phyloP scores from a whole-genome alignment of 2,888 invertebrate species.

The Cheiracanthium punctorium region DNA sequence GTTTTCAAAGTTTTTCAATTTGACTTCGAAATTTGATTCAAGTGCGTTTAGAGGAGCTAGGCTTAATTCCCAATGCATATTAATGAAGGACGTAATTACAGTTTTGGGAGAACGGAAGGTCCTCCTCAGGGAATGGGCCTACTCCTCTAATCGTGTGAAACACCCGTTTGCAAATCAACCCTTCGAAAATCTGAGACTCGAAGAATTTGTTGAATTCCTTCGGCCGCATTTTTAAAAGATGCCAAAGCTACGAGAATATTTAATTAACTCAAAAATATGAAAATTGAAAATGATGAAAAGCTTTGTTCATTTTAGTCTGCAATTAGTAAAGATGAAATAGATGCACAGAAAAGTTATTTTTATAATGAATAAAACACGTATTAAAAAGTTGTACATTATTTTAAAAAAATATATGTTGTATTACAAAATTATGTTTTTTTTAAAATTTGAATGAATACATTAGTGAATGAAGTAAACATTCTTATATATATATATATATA shows the following conservation, averaged over 20 bases:
- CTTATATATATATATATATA: too few relatives aligned
- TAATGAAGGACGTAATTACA: conserved; percentile 62
- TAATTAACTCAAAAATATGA: not conserved
- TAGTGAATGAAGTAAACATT: too few relatives aligned
- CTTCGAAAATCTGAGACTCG: not conserved
- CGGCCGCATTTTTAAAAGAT: not conserved
- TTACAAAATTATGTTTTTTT: too few relatives aligned
- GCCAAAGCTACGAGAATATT: not conserved
- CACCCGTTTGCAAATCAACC: conserved; percentile 33
- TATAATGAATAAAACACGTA: too few relatives aligned
- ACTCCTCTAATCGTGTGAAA: conserved; percentile 1
- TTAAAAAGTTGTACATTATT: too few relatives aligned
- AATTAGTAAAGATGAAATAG: too few relatives aligned
- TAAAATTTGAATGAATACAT: too few relatives aligned
- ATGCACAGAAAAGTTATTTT: too few relatives aligned
- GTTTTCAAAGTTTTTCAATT: conserved; percentile 66
- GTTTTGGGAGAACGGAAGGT: conserved; percentile 40
- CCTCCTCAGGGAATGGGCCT: conserved; percentile 3
- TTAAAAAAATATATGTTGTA: too few relatives aligned
- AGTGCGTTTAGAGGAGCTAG: conserved; percentile 38
- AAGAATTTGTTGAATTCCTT: not conserved
- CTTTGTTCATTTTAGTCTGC: too few relatives aligned
- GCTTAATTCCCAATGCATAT: conserved; percentile 67
- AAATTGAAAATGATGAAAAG: not conserved
- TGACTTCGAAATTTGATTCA: conserved; percentile 39